A percentile compares a stretch with the other conserved stretches of the same genome.
These are phyloP conservation scores for Platypus cylindrus DNA, from an alignment of 2,888 invertebrate species.

Conservation along the genomic window DNA sequence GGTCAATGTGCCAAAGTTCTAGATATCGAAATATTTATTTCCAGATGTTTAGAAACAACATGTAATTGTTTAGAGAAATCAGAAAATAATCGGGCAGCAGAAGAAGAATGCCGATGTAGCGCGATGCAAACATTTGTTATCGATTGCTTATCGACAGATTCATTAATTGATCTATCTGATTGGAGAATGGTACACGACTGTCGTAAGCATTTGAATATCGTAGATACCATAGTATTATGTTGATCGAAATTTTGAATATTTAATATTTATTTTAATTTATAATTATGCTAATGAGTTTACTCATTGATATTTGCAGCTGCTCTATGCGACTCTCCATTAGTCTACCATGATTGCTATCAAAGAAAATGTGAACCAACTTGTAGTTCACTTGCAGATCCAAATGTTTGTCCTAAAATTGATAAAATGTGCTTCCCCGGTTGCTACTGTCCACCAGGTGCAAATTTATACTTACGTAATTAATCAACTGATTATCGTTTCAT, in stretches of 20 bases:
- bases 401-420: constrained; percentile 48
- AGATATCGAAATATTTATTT: constrained; percentile 55
- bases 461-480: not conserved
- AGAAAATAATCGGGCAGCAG: constrained; percentile 28
- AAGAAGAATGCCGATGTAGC: constrained; percentile 51
- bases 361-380: constrained; percentile 70
- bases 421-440: constrained; percentile 71
- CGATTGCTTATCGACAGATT: constrained; percentile 56
- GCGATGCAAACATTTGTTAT: constrained; percentile 58
- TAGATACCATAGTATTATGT: not conserved
- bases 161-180: constrained; percentile 48
- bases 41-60: constrained; percentile 60
- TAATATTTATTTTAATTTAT: not conserved
- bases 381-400: constrained; percentile 42
- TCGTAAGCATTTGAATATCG: constrained; percentile 36
- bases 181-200: constrained; percentile 64
- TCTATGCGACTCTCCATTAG: constrained; percentile 58
- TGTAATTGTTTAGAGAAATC: constrained; percentile 56
- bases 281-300: constrained; percentile 1
- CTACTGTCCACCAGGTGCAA: constrained; percentile 63
- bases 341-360: constrained; percentile 74
- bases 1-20: constrained; percentile 49
- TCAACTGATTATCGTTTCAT: not conserved
- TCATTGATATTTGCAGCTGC: constrained; percentile 50
- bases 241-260: no score